phyloP scores from a whole-genome alignment of 2,113 vertebrate genomes.

The Aspiorhynchus laticeps region DNA sequence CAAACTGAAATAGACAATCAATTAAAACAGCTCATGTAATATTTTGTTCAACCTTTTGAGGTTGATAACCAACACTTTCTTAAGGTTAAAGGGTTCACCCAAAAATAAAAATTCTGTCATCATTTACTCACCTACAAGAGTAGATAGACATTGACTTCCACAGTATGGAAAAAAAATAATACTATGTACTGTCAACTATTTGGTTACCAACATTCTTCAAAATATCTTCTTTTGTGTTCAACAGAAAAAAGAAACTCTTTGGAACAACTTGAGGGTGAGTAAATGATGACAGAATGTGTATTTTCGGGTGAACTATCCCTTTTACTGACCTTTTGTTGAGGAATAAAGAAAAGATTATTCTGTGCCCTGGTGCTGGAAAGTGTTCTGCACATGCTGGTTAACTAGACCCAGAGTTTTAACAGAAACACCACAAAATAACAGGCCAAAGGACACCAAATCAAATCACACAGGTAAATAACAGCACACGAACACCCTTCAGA shows the following conservation, averaged over 20 bases:
- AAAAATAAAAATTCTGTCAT: too few relatives aligned
- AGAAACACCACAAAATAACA: slow-evolving; percentile 11
- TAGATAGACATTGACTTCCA: too few relatives aligned
- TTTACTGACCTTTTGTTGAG: not conserved
- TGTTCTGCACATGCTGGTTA: not conserved
- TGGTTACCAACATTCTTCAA: not conserved
- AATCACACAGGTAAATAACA: not conserved
- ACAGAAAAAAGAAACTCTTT: not conserved
- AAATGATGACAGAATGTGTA: not conserved
- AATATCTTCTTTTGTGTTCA: not conserved
- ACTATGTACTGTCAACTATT: too few relatives aligned
- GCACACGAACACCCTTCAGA: not conserved
- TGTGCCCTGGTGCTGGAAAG: not conserved
- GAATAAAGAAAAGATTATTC: not conserved
- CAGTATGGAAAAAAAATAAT: too few relatives aligned
- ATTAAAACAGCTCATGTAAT: not conserved
- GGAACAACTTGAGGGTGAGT: not conserved
- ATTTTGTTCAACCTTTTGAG: not conserved
- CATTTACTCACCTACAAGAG: too few relatives aligned
- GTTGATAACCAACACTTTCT: not conserved
- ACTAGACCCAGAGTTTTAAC: not conserved
- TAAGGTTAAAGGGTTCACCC: not conserved
- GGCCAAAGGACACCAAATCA: not conserved
- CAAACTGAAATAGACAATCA: not conserved
- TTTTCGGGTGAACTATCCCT: not conserved